Evolutionary conservation across 1,140 invertebrate species (phyloP).

Genomic region (Panonychus citri): DNA sequence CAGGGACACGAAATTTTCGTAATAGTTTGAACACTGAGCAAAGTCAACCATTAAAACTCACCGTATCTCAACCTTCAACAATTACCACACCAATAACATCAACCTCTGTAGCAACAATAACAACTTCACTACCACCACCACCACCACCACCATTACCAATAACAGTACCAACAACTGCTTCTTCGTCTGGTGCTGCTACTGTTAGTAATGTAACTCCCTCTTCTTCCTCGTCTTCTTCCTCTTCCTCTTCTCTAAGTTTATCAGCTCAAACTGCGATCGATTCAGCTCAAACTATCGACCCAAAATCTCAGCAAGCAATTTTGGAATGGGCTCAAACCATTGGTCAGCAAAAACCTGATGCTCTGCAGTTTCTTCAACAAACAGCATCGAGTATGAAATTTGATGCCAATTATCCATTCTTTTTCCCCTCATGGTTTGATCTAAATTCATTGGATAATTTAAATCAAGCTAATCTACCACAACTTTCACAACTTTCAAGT

Average conservation of each 20-base stretch:
- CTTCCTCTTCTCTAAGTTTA: too few relatives aligned
- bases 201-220: too few relatives aligned
- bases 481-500: too few relatives aligned
- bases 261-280: too few relatives aligned
- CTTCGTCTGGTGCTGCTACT: too few relatives aligned
- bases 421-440: not conserved
- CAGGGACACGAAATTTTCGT: slow-evolving; percentile 22
- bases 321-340: slow-evolving; percentile 14
- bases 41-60: slow-evolving; percentile 13
- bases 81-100: not conserved
- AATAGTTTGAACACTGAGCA: slow-evolving; percentile 17
- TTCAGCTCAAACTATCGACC: slow-evolving; percentile 6
- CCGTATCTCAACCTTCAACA: slow-evolving; percentile 10
- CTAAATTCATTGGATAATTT: slow-evolving; percentile 5
- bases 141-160: not conserved
- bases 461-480: too few relatives aligned
- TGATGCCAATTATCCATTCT: not conserved
- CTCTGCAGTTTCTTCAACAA: slow-evolving; percentile 11
- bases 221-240: not conserved
- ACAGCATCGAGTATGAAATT: slow-evolving; percentile 10
- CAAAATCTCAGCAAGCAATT: slow-evolving; percentile 18
- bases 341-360: slow-evolving; percentile 4
- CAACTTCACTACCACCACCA: not conserved
- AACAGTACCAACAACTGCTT: not conserved
- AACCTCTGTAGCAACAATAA: not conserved